Evolutionary conservation across 2,113 vertebrate species (phyloP).

Genomic region (Fregetta grallaria): DNA sequence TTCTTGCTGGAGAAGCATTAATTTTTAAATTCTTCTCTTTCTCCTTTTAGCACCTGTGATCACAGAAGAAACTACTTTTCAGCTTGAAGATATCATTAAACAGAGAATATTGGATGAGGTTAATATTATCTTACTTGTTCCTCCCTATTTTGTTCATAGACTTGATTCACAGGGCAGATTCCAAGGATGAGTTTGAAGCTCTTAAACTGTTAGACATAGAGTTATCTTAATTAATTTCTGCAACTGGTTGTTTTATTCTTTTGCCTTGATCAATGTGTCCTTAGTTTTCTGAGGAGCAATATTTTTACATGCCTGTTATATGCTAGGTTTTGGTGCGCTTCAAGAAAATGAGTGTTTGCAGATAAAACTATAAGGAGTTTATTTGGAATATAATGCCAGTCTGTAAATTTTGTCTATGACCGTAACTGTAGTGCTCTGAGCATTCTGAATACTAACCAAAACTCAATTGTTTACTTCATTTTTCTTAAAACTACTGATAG

Average conservation of each 20-base stretch:
- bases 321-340: not conserved
- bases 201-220: not conserved
- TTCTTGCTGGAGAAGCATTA: not conserved
- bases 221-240: not conserved
- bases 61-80: conserved; percentile 93
- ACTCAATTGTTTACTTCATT: not conserved
- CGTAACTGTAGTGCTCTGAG: not conserved
- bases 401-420: not conserved
- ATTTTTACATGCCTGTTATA: not conserved
- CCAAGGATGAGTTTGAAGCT: not conserved
- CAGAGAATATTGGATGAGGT: conserved; percentile 97
- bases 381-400: not conserved
- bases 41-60: conserved; percentile 85
- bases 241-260: not conserved
- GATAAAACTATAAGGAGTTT: not conserved
- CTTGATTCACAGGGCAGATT: not conserved
- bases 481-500: not conserved
- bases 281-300: not conserved
- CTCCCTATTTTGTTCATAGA: not conserved
- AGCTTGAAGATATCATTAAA: conserved; percentile 95
- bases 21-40: not conserved
- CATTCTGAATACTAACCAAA: not conserved
- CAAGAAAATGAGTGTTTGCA: not conserved
- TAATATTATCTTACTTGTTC: not conserved
- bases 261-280: not conserved